phyloP scores from a whole-genome alignment of 2,797 vertebrate species.

The Sciaenops ocellatus region DNA sequence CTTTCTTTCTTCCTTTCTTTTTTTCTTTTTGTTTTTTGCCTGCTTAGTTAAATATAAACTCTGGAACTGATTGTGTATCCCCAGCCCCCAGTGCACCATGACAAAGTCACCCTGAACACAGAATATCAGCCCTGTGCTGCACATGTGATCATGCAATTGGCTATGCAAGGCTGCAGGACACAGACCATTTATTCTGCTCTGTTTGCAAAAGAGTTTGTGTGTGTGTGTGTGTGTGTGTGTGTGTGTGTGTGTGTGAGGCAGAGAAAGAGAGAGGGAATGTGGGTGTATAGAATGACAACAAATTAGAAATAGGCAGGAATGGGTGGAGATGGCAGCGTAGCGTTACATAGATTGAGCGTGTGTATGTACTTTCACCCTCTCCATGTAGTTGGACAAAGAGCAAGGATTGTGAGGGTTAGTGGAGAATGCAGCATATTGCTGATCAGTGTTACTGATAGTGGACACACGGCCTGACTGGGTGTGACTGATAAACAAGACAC shows the following conservation, averaged over 20 bases:
- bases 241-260: slow-evolving; percentile 7
- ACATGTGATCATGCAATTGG: slow-evolving; percentile 74
- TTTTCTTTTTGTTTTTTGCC: neutral
- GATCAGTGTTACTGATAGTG: slow-evolving; percentile 60
- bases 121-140: slow-evolving; percentile 48
- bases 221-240: slow-evolving; percentile 6
- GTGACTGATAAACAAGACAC: slow-evolving; percentile 59
- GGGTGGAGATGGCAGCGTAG: slow-evolving; percentile 31
- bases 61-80: slow-evolving; percentile 60
- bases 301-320: slow-evolving; percentile 44
- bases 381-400: slow-evolving; percentile 57
- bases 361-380: slow-evolving; percentile 22
- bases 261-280: slow-evolving; percentile 13
- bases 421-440: slow-evolving; percentile 73
- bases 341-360: slow-evolving; percentile 7
- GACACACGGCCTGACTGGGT: slow-evolving; percentile 28
- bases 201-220: slow-evolving; percentile 48
- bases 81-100: slow-evolving; percentile 43
- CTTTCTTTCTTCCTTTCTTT: neutral
- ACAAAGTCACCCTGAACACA: slow-evolving; percentile 79
- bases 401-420: slow-evolving; percentile 67
- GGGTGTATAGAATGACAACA: slow-evolving; percentile 42
- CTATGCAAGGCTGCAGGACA: slow-evolving; percentile 68
- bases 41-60: slow-evolving; percentile 78
- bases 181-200: slow-evolving; percentile 69